Evolutionary conservation across 2,113 vertebrate species (phyloP), one percentile per base, ranked within the genome.

Genomic region (Isurus oxyrinchus): DNA sequence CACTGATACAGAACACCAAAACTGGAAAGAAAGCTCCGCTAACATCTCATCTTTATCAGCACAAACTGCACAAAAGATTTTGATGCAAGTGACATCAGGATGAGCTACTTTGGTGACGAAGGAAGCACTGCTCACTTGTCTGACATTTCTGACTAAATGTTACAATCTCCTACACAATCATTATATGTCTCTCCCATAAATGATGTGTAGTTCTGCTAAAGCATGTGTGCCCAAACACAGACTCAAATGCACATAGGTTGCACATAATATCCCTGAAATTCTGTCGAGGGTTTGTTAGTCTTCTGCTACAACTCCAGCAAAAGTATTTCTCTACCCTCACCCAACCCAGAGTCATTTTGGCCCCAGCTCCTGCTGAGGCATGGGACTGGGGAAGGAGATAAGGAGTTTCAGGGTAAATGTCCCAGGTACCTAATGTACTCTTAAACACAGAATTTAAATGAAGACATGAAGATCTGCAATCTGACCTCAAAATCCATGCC

Each of bases 381-480:
- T 55, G 5, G 66, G 23, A 1, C 2, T 69, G 4, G 19, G 61
- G n/a, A 53, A 31, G 44, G 44, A 13, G 23, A 95, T 27, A 31
- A 19, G 63, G 16, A 67, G 23, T 3, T 72, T 49, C 40, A 53
- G 0, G 23, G 76, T 35, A 35, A 23, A 27, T 76, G 10, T 95
- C 21, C n/a, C 40, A 95, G n/a, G 55, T 7, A 27, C 13, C 94
- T 35, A 1, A 8, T 7, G 23, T 16, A 31, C 5, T 53, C 31
- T 55, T 72, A 69, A 0, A 72, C 27, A 53, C 49, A 35, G 25
- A 76, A 72, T 72, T 69, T 55, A 49, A 69, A 44, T 44, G 49
- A 94, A 95, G 40, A 44, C 59, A 94, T 95, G 40, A 95, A 53
- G 44, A 53, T 69, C 44, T 95, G 94, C 55, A 69, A 95, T 31